These are phyloP conservation scores for Xanthorhoe designata DNA, from an alignment of 2,888 invertebrate species.

Conservation along the genomic window DNA sequence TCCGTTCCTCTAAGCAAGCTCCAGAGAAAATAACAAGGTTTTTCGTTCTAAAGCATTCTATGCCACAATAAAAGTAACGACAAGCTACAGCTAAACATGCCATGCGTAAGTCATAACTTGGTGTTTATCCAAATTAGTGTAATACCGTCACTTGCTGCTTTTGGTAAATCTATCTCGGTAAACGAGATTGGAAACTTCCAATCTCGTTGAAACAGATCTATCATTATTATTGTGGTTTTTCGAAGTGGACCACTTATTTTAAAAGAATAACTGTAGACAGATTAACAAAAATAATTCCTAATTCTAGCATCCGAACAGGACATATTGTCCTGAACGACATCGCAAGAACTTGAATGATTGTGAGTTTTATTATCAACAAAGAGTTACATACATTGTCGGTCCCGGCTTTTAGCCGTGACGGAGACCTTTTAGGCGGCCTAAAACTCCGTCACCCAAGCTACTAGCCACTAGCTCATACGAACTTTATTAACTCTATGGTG, in stretches of 20 bases:
- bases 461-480: no score
- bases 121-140: constrained; percentile 28
- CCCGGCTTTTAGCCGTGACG: no score
- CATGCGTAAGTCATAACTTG: constrained; percentile 18
- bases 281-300: no score
- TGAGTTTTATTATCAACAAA: no score
- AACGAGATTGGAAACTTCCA: neutral
- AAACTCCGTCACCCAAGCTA: no score
- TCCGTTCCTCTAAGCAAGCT: constrained; percentile 6
- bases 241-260: no score
- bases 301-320: no score
- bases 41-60: constrained; percentile 20
- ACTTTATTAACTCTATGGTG: neutral
- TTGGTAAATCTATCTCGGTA: neutral
- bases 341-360: no score
- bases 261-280: no score
- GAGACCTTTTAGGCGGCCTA: no score
- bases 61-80: constrained; percentile 19
- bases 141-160: constrained; percentile 11
- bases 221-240: neutral
- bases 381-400: no score
- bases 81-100: constrained; percentile 11
- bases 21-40: constrained; percentile 21
- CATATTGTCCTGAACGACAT: no score
- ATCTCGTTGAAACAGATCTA: neutral